Evolutionary conservation across 2,888 invertebrate genomes (phyloP).

Genomic region (Euzetes globulus): DNA sequence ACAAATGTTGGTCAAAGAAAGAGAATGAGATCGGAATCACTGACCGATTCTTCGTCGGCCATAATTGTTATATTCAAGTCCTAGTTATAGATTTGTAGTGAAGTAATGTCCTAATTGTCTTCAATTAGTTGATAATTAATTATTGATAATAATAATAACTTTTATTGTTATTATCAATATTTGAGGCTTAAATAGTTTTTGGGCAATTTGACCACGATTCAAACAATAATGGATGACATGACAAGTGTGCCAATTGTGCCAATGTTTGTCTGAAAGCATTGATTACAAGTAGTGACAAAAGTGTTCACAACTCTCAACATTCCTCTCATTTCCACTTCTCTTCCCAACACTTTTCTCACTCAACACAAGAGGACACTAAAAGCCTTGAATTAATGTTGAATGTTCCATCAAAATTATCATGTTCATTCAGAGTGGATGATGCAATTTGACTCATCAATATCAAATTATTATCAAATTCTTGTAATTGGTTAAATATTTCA

Average conservation of each 20-base stretch:
- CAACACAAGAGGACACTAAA: too few relatives aligned
- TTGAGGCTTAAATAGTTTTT: not conserved
- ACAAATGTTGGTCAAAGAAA: not conserved
- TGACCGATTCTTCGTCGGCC: constrained; percentile 35
- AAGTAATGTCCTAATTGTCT: not conserved
- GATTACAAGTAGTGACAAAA: not conserved
- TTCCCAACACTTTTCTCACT: too few relatives aligned
- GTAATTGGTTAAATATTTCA: too few relatives aligned
- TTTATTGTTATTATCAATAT: not conserved
- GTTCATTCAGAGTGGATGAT: too few relatives aligned
- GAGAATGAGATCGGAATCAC: not conserved
- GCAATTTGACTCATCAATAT: too few relatives aligned
- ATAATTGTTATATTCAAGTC: not conserved
- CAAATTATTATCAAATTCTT: too few relatives aligned
- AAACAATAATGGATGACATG: constrained; percentile 22
- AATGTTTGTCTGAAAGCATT: too few relatives aligned
- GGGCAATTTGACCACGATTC: not conserved
- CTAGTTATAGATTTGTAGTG: not conserved
- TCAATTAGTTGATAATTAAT: too few relatives aligned
- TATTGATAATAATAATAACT: too few relatives aligned
- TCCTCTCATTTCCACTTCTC: too few relatives aligned
- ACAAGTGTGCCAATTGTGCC: not conserved
- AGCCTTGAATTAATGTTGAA: too few relatives aligned
- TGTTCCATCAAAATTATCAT: too few relatives aligned
- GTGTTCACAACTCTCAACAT: not conserved